phyloP scores from a whole-genome alignment of 2,797 vertebrate species.

The Anguilla megastoma region DNA sequence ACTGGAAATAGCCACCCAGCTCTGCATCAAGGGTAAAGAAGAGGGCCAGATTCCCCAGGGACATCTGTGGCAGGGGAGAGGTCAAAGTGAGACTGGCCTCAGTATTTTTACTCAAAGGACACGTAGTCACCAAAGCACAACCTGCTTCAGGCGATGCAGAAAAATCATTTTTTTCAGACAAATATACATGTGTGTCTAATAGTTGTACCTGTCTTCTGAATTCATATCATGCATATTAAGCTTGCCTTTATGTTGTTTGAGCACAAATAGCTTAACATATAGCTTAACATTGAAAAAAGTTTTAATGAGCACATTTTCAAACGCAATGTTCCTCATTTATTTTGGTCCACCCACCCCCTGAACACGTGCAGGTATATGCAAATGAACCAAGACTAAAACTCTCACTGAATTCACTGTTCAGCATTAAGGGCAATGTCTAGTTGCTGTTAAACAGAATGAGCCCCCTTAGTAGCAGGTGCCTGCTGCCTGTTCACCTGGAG shows the following conservation, averaged over 20 bases:
- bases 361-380: not conserved
- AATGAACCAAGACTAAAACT: not conserved
- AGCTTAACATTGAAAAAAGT: not conserved
- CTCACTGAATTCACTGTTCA: not conserved
- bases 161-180: not conserved
- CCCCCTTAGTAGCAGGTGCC: too few species aligned
- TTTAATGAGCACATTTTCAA: not conserved
- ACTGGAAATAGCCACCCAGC: slow-evolving; percentile 67
- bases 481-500: not conserved
- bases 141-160: not conserved
- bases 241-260: too few species aligned
- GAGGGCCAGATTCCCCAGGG: slow-evolving; percentile 74
- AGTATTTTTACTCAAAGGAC: not conserved
- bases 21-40: slow-evolving; percentile 73
- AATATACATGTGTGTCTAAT: too few species aligned
- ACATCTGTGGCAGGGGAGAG: slow-evolving; percentile 60
- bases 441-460: too few species aligned
- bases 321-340: not conserved
- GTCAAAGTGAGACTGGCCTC: slow-evolving; percentile 9
- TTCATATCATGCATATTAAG: too few species aligned
- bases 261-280: too few species aligned
- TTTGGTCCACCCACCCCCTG: not conserved
- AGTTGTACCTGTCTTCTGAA: too few species aligned
- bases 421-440: not conserved
- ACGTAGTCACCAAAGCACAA: not conserved